Evolutionary conservation across 2,797 vertebrate genomes (phyloP), one percentile per base, ranked within the genome.

Genomic region (Emydoidea blandingii): DNA sequence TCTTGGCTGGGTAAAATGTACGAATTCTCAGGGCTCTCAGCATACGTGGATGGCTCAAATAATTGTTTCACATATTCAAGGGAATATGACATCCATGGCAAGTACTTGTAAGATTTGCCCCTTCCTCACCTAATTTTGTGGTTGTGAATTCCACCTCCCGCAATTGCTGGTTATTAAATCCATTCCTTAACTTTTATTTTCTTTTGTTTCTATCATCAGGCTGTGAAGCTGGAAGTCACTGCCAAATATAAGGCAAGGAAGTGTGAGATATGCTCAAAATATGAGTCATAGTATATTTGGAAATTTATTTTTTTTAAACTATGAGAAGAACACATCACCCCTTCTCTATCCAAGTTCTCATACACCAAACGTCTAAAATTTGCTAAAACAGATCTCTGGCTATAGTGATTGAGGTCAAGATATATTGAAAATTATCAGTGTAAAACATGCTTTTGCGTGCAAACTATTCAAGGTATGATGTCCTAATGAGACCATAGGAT

Each of bases 121-220:
- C 81, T 34, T 86, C 85, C 96, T 94, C 93, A 94, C 95, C 95
- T 96, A 90, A 96, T 96, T 96, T 92, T 86, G 88, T 56, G 62
- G 54, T 72, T 89, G 86, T 91, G 87, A 0, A 79, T 34, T 89
- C 95, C 96, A 56, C 95, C 81, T 91, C 81, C 74, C 54, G 89
- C 88, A 91, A 91, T 85, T 95, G 95, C 93, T 93, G 84, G 90
- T 85, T 96, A 94, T 94, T 95, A 96, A 97, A 97, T 94, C 94
- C 91, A 97, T 93, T 95, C 91, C 96, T 97, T 92, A 97, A 97
- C 97, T 98, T 97, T 97, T 95, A 95, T 98, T 98, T 97, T 97
- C 97, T 97, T 97, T 97, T 97, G 95, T 98, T 98, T 97, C 96
- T 98, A 94, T 97, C 97, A 97, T 97, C 98, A 97, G 96, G 95